Evolutionary conservation across 1,140 invertebrate species (phyloP), one percentile per base, ranked within the genome.

Genomic region (Rhagoletis zephyria): DNA sequence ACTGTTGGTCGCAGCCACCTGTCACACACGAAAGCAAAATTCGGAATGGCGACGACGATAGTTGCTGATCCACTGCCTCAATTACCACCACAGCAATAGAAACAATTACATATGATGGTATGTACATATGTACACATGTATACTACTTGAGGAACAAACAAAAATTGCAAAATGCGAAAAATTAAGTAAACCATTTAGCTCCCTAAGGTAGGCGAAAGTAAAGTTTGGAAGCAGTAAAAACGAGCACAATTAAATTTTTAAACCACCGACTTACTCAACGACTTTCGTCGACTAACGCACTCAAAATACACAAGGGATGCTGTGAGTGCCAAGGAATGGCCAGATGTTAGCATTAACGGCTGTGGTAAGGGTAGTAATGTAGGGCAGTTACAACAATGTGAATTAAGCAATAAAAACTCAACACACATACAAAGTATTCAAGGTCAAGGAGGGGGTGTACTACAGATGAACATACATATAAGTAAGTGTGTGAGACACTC

Each of bases 361-460:
- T 48, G 2, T 5, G 65, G 14, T 74, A 30, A 74, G 48, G 48
- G 74, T 81, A 19, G 74, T 81, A 81, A 81, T 56, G 74, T 81
- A 81, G 74, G 74, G 74, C 74, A 81, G 74, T 81, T 81, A 81
- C 74, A 81, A 56, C 48, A 81, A 81, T 63, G n/a, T 63, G 61
- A 14, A 4, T n/a, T 14, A 63, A n/a, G 19, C 4, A 51, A 56
- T 30, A 30, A 30, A 45, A 56, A 81, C 16, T 56, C 64, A 67
- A 56, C n/a, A 81, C 7, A 30, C 16, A 81, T 56, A 16, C 9
- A 48, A 19, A 67, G n/a, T 16, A 74, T 48, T 74, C 70, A 74
- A 74, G 70, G 70, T 74, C 70, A 74, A 74, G 12, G 70, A 48
- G 74, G 51, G 74, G 74, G 48, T 81, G 74, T 19, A 19, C 30